phyloP scores from a whole-genome alignment of 2,888 invertebrate genomes.

The Drosophila demipolita region DNA sequence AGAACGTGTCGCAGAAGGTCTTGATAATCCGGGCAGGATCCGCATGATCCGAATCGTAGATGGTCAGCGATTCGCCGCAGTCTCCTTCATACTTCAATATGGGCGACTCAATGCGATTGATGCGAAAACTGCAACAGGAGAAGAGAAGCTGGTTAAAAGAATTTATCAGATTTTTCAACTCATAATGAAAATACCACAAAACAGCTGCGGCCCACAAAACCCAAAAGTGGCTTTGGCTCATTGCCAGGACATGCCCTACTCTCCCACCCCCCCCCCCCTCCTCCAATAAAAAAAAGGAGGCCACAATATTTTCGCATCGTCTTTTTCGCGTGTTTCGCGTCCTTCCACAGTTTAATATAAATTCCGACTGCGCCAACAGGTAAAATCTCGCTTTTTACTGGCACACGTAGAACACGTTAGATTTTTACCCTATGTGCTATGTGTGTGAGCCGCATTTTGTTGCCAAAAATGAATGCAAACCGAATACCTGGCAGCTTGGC shows the following conservation, averaged over 20 bases:
- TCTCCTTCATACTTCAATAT: conserved; percentile 94
- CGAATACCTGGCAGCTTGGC: conserved; percentile 39
- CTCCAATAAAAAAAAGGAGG: neutral
- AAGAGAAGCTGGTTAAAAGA: neutral
- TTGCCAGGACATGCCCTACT: conserved; percentile 28
- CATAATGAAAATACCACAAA: conserved; percentile 27
- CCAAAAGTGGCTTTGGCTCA: conserved; percentile 36
- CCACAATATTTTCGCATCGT: conserved; percentile 16
- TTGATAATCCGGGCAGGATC: conserved; percentile 96
- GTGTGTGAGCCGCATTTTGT: conserved; percentile 54
- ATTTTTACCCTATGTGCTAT: conserved; percentile 27
- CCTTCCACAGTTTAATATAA: conserved; percentile 63
- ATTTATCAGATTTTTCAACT: neutral
- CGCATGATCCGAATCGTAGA: conserved; percentile 94
- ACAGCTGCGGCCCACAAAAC: conserved; percentile 1
- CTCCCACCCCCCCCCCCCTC: neutral
- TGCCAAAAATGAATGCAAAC: conserved; percentile 57
- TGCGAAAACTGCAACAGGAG: conserved; percentile 89
- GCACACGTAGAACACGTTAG: conserved; percentile 57
- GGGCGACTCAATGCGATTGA: conserved; percentile 95
- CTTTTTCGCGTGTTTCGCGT: conserved; percentile 9
- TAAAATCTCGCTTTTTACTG: conserved; percentile 58
- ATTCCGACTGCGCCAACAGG: conserved; percentile 65
- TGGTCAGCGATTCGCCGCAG: conserved; percentile 94
- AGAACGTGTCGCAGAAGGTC: conserved; percentile 97